Conservation (phyloP, 2,888 invertebrate genomes). For the Drosophila meridionalis region DNA sequence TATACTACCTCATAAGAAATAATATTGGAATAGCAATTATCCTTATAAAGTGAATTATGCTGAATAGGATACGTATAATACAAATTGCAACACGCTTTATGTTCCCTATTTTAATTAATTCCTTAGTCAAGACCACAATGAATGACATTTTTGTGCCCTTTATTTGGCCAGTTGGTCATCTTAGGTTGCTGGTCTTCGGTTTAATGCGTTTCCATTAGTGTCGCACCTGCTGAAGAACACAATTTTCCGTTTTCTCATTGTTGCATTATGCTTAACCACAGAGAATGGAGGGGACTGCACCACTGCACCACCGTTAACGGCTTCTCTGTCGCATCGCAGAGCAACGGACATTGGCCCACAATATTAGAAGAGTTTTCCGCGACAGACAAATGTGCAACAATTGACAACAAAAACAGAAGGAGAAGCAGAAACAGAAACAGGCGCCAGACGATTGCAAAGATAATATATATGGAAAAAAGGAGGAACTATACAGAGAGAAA, state of each 20-base stretch:
- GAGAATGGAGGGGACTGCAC: constrained; percentile 13
- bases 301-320: constrained; percentile 15
- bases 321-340: constrained; percentile 48
- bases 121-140: neutral
- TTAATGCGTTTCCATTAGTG: neutral
- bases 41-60: neutral
- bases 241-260: constrained; percentile 30
- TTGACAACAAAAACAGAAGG: constrained; percentile 75
- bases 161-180: constrained; percentile 8
- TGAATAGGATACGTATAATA: neutral
- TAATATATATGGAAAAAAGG: constrained; percentile 23
- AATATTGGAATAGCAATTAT: too few relatives aligned
- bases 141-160: constrained; percentile 1
- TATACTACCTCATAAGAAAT: too few relatives aligned
- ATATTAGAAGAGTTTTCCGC: constrained; percentile 29
- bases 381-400: constrained; percentile 72
- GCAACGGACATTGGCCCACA: constrained; percentile 65
- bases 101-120: neutral
- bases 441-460: constrained; percentile 55
- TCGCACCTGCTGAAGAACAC: constrained; percentile 37
- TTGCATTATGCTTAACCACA: constrained; percentile 39
- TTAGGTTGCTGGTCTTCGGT: neutral
- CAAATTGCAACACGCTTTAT: neutral
- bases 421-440: constrained; percentile 45
- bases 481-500: constrained; percentile 4